A percentile compares a stretch with the other conserved stretches of the same genome.
Evolutionary conservation across 2,113 vertebrate species (phyloP).

Genomic region (Stomatorhinus ivindoensis): DNA sequence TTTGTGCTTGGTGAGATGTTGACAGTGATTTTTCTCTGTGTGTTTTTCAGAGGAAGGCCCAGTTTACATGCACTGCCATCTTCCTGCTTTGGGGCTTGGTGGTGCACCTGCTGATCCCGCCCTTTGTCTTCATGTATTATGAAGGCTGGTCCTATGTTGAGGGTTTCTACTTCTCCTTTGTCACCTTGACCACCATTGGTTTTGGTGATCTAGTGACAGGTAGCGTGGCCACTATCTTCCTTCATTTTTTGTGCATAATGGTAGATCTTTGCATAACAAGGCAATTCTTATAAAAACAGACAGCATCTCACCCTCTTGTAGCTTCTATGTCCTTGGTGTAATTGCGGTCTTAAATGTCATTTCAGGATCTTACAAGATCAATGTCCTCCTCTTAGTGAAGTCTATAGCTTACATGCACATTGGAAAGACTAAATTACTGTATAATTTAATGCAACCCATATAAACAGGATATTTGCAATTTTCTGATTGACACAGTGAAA

Average conservation of each 20-base stretch:
- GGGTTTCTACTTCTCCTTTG: conserved; percentile 91
- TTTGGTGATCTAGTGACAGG: conserved; percentile 96
- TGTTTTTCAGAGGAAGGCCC: conserved; percentile 75
- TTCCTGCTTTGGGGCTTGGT: conserved; percentile 90
- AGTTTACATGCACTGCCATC: conserved; percentile 80
- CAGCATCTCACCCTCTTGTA: background rate
- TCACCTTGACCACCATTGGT: conserved; percentile 91
- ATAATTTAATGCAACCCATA: background rate
- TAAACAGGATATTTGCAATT: background rate
- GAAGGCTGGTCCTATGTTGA: conserved; percentile 90
- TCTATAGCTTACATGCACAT: background rate
- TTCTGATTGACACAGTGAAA: background rate
- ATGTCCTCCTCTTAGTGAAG: background rate
- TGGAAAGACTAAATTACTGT: background rate
- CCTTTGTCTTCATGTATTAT: conserved; percentile 79
- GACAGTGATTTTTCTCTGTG: background rate
- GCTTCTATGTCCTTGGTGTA: background rate
- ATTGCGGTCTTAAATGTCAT: background rate
- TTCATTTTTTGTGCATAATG: background rate
- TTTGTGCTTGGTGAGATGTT: background rate
- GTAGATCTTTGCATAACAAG: background rate
- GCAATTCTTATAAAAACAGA: background rate
- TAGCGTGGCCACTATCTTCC: conserved; percentile 39
- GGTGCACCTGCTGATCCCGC: conserved; percentile 84
- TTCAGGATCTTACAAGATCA: background rate